phyloP scores from a whole-genome alignment of 2,113 vertebrate species.

The Gymnobelideus leadbeateri region DNA sequence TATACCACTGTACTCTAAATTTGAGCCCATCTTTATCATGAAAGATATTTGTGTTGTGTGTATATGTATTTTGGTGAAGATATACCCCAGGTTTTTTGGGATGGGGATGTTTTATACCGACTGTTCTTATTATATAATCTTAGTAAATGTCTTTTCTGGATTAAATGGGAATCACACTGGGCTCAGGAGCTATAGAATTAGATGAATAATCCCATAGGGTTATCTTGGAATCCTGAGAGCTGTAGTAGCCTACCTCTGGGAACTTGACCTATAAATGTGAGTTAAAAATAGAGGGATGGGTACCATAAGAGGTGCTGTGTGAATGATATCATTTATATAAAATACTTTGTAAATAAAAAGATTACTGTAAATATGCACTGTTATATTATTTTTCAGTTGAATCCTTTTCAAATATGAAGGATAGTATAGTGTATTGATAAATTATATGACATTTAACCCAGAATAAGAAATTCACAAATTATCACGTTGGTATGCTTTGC shows the following conservation, averaged over 20 bases:
- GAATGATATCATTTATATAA: neutral
- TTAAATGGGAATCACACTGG: neutral
- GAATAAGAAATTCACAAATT: neutral
- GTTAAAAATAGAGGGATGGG: neutral
- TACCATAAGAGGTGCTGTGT: neutral
- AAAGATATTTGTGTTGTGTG: neutral
- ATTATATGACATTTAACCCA: neutral
- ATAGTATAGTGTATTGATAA: neutral
- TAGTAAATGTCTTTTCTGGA: neutral
- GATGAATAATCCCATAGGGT: neutral
- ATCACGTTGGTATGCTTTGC: neutral
- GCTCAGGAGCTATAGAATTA: neutral
- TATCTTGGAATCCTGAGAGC: neutral
- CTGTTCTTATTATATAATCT: neutral
- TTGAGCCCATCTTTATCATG: neutral
- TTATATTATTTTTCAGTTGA: conserved; percentile 31
- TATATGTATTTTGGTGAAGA: neutral
- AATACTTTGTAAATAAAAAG: neutral
- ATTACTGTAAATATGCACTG: neutral
- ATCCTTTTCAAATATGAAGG: conserved; percentile 17
- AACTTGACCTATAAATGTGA: neutral
- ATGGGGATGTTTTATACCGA: neutral
- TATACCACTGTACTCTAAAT: too few relatives aligned
- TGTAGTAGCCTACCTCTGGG: neutral
- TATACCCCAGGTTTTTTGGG: neutral